Evolutionary conservation across 2,888 invertebrate species (phyloP).

Genomic region (Drosophila prostipennis): DNA sequence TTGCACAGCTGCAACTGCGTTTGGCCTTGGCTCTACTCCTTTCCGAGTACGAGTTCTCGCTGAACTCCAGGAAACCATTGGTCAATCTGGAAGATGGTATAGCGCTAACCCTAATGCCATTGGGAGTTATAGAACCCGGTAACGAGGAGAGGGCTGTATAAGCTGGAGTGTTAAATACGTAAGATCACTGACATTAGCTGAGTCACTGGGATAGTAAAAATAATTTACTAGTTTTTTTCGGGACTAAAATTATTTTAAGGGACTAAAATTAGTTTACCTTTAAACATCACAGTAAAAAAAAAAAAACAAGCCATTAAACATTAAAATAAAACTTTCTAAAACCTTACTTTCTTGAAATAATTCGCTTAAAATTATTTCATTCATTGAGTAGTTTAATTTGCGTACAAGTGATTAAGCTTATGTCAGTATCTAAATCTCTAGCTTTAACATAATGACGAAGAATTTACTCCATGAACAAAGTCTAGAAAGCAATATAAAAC

Average conservation of each 20-base stretch:
- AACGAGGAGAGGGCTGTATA: constrained; percentile 62
- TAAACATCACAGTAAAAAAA: too few relatives aligned
- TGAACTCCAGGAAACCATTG: constrained; percentile 69
- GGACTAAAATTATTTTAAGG: too few relatives aligned
- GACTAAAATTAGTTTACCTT: too few relatives aligned
- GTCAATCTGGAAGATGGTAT: constrained; percentile 72
- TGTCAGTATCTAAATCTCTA: constrained; percentile 9
- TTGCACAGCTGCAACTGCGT: constrained; percentile 78
- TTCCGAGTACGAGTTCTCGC: constrained; percentile 71
- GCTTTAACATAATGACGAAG: constrained; percentile 18
- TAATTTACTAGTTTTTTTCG: background rate
- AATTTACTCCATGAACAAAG: constrained; percentile 55
- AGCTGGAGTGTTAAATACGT: background rate
- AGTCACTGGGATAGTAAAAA: background rate
- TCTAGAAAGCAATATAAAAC: constrained; percentile 42
- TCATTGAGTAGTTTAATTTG: constrained; percentile 15
- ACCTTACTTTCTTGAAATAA: background rate
- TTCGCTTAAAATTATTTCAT: background rate
- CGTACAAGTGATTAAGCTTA: constrained; percentile 19
- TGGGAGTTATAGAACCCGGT: constrained; percentile 70
- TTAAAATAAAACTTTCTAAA: too few relatives aligned
- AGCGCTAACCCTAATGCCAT: constrained; percentile 65
- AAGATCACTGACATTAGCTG: constrained; percentile 6
- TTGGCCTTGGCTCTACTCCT: constrained; percentile 72
- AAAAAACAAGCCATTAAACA: too few relatives aligned